A percentile compares a stretch with the other conserved stretches of the same genome.
These are phyloP conservation scores for Gopherus evgoodei DNA, from an alignment of 2,113 vertebrate species.

Conservation along the genomic window DNA sequence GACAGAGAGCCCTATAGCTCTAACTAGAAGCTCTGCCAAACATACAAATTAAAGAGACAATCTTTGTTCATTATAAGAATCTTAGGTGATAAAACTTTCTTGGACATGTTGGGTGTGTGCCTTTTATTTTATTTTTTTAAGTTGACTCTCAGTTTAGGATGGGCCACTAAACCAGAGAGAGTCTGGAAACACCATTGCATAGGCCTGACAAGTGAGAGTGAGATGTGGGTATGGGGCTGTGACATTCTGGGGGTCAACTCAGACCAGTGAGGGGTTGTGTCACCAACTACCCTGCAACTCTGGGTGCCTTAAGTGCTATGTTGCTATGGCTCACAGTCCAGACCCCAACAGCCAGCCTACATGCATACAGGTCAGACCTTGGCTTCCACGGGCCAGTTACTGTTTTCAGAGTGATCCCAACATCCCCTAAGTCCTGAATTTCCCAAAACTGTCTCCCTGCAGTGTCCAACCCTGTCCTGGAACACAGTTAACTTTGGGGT, in stretches of 20 bases:
- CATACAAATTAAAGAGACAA: too few species aligned
- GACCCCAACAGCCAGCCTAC: not conserved
- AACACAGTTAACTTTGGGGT: not conserved
- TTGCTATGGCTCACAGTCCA: not conserved
- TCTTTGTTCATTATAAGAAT: too few species aligned
- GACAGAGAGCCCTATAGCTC: too few species aligned
- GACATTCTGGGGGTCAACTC: not conserved
- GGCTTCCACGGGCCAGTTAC: not conserved
- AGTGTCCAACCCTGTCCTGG: too few species aligned
- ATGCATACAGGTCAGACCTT: not conserved
- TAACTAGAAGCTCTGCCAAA: too few species aligned
- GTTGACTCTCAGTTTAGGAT: not conserved
- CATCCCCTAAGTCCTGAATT: not conserved
- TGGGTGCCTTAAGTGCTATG: too few species aligned
- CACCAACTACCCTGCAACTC: not conserved
- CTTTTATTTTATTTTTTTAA: too few species aligned
- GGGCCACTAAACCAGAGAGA: not conserved
- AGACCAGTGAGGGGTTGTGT: not conserved
- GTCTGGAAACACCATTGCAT: not conserved
- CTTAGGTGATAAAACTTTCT: too few species aligned
- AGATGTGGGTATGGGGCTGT: not conserved
- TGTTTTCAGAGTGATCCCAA: not conserved
- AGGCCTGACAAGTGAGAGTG: not conserved
- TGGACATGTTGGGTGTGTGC: too few species aligned
- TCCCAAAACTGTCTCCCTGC: too few species aligned